phyloP scores from a whole-genome alignment of 1,140 invertebrate species.

The Drosophila kikkawai region DNA sequence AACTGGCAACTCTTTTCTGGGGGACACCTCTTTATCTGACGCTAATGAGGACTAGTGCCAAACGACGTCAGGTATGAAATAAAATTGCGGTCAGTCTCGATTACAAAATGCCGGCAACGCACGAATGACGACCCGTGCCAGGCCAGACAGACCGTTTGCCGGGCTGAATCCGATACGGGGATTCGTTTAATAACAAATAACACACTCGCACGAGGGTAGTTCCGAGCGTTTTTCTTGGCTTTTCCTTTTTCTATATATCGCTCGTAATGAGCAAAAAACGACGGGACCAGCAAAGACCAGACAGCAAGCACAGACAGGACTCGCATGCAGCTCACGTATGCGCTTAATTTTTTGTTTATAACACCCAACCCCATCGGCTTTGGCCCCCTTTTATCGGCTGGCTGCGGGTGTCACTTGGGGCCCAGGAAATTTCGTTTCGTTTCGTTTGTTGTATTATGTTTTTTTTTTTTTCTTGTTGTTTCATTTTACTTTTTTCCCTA shows the following conservation, averaged over 20 bases:
- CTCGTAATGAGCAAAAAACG: slow-evolving; percentile 77
- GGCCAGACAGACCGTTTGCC: slow-evolving; percentile 32
- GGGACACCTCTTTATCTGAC: neutral
- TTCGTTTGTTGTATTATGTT: slow-evolving; percentile 7
- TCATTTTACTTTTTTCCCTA: slow-evolving; percentile 36
- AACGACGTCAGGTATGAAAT: slow-evolving; percentile 15
- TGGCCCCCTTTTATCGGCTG: slow-evolving; percentile 6
- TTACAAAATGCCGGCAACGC: slow-evolving; percentile 67
- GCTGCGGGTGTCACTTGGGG: slow-evolving; percentile 68
- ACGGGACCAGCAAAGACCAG: slow-evolving; percentile 31
- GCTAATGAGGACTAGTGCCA: slow-evolving; percentile 60
- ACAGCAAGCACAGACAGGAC: slow-evolving; percentile 39
- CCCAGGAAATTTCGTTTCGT: slow-evolving; percentile 8
- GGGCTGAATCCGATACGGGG: slow-evolving; percentile 34
- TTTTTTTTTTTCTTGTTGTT: slow-evolving; percentile 24
- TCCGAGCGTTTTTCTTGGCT: slow-evolving; percentile 38
- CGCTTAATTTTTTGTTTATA: slow-evolving; percentile 81
- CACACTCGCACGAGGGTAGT: slow-evolving; percentile 61
- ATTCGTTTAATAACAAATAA: slow-evolving; percentile 74
- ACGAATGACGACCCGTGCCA: slow-evolving; percentile 47
- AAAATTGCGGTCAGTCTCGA: slow-evolving; percentile 77
- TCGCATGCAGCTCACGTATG: slow-evolving; percentile 72
- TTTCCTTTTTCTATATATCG: slow-evolving; percentile 38
- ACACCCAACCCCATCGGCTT: slow-evolving; percentile 38
- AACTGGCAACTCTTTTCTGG: slow-evolving; percentile 10